Base-by-base conservation (phyloP, 2,113 vertebrate genomes). In the Capra hircus region DNA sequence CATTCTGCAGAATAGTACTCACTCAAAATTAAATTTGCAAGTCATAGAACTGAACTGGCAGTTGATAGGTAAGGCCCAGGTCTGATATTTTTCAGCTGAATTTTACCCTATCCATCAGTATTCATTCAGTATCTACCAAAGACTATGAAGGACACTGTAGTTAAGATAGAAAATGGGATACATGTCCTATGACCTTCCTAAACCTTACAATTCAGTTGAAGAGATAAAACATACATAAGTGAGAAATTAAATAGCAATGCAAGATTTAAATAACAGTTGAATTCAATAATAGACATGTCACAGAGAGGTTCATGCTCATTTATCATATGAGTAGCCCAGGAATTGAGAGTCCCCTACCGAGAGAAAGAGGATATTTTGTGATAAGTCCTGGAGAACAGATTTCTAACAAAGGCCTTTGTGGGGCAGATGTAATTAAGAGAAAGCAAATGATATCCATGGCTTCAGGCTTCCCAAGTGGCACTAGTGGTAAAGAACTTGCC, bases 211-310 rank as follows among this genome's bases (percentile, higher is more conserved):
- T 87, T 43, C 62, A 50, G 19, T 55, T 95, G 82, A 82, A 88
- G 50, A 87, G 86, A 83, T 60, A 97, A 89, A 91, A 52, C 60
- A 78, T 89, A 80, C 50, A 87, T 89, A 64, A 81, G 45, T 91
- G 83, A 87, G 77, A 91, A 96, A 81, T 92, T 83, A 92, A 91
- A 93, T 59, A 64, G 19, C 43, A 89, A 74, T 67, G 67, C 30
- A 81, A 88, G 60, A 93, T 96, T 97, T 97, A 94, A 97, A 59
- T 87, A 96, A 94, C 91, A 96, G 91, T 94, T 98, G 86, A 60
- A 8, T 85, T 74, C 33, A 28, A 50, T 94, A 86, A 94, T 53
- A 98, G 96, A 88, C 12, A 64, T 85, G 92, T 88, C 77, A 86
- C 14, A 71, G 71, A 83, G 30, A 84, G 55, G 10, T 85, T 33